Evolutionary conservation across 2,797 vertebrate species (phyloP).

Genomic region (Hybognathus amarus): DNA sequence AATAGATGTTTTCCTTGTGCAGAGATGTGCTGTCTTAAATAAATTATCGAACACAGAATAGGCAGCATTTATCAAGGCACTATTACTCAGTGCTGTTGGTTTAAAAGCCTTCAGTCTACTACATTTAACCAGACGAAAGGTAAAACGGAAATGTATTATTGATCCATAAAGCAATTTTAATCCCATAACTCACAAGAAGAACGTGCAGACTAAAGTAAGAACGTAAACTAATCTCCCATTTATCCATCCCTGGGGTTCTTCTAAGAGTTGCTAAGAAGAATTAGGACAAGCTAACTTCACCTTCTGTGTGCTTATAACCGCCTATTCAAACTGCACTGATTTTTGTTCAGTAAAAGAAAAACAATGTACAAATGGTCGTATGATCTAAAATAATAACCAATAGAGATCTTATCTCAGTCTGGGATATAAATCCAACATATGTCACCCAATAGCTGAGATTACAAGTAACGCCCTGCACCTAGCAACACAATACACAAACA

Average conservation of each 20-base stretch:
- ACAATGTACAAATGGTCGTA: background rate
- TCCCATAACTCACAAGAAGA: slow-evolving; percentile 20
- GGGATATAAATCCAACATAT: background rate
- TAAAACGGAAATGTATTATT: slow-evolving; percentile 36
- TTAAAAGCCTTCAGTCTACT: slow-evolving; percentile 4
- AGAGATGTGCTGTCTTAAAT: background rate
- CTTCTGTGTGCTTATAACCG: slow-evolving; percentile 2
- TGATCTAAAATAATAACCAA: background rate
- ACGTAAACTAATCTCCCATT: background rate
- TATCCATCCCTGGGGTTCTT: slow-evolving; percentile 18
- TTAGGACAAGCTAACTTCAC: slow-evolving; percentile 6
- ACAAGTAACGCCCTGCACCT: slow-evolving; percentile 12
- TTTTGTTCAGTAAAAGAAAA: background rate
- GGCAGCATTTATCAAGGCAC: slow-evolving; percentile 16
- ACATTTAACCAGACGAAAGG: background rate
- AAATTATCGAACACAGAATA: background rate
- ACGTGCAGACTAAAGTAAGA: slow-evolving; percentile 10
- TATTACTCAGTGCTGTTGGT: background rate
- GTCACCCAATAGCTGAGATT: background rate
- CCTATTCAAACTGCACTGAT: background rate
- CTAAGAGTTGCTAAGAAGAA: slow-evolving; percentile 7
- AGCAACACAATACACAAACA: slow-evolving; percentile 27
- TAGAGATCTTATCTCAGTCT: background rate
- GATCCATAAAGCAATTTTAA: slow-evolving; percentile 34
- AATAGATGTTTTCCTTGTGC: background rate